phyloP scores from a whole-genome alignment of 2,797 vertebrate species.

The Phoebastria nigripes region DNA sequence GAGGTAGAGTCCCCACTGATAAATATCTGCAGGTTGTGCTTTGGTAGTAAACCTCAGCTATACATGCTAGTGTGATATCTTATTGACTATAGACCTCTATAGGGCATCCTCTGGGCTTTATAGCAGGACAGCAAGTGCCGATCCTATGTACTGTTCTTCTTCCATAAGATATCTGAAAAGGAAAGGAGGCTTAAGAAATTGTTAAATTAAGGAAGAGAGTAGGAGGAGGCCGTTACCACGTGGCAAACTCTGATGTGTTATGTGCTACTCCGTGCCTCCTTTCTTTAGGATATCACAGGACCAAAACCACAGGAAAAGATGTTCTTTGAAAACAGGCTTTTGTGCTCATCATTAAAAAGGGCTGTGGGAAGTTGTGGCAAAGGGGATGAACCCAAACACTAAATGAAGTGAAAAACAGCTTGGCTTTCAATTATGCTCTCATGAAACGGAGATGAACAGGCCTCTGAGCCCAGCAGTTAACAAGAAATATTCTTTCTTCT shows the following conservation, averaged over 20 bases:
- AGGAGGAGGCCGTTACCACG: not conserved
- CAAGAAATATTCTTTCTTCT: not conserved
- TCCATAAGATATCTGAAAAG: not conserved
- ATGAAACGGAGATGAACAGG: not conserved
- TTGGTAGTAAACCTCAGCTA: not conserved
- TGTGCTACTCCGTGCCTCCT: not conserved
- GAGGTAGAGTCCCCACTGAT: not conserved
- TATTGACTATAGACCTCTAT: not conserved
- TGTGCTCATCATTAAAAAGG: not conserved
- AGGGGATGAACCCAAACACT: not conserved
- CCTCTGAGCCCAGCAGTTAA: not conserved
- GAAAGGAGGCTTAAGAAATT: not conserved
- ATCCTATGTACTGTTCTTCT: not conserved
- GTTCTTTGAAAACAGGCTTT: not conserved
- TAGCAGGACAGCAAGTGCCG: accelerated
- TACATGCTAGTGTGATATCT: not conserved
- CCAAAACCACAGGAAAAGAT: not conserved
- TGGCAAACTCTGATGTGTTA: not conserved
- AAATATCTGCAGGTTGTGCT: not conserved
- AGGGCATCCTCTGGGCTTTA: not conserved
- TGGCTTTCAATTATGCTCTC: not conserved
- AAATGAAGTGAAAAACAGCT: not conserved
- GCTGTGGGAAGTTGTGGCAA: not conserved
- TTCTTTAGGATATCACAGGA: not conserved
- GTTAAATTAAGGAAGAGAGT: not conserved